These are phyloP conservation scores for Drosophila simulans DNA, from an alignment of 1,140 invertebrate genomes.

Conservation along the genomic window DNA sequence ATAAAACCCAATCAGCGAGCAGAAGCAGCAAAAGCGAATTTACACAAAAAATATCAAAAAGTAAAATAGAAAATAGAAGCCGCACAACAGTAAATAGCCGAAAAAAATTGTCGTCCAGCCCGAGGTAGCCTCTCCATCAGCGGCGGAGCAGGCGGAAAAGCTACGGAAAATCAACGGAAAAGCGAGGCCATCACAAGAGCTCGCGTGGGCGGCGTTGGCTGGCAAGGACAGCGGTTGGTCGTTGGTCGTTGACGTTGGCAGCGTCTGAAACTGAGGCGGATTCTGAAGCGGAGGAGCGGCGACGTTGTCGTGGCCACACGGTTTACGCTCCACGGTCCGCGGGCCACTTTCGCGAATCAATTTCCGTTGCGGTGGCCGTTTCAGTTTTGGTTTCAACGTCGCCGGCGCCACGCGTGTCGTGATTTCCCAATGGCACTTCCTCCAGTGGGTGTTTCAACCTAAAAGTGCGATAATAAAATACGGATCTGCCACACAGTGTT, in stretches of 20 bases:
- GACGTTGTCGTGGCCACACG: constrained; percentile 40
- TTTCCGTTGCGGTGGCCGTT: constrained; percentile 81
- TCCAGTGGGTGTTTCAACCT: constrained; percentile 22
- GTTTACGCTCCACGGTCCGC: constrained; percentile 1
- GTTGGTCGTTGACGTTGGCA: constrained; percentile 45
- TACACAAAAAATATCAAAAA: constrained; percentile 17
- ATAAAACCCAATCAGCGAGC: constrained; percentile 68
- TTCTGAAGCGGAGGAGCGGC: constrained; percentile 15
- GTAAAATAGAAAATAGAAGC: constrained; percentile 56
- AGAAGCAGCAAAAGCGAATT: constrained; percentile 7
- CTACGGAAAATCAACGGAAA: constrained; percentile 34
- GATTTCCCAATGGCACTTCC: constrained; percentile 75
- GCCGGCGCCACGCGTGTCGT: constrained; percentile 74
- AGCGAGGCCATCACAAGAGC: constrained; percentile 51
- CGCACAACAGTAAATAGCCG: constrained; percentile 64
- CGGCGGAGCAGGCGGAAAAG: constrained; percentile 10
- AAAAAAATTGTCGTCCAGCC: constrained; percentile 34
- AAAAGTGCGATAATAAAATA: constrained; percentile 37
- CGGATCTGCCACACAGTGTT: constrained; percentile 19
- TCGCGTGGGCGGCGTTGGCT: constrained; percentile 61
- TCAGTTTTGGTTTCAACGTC: constrained; percentile 81
- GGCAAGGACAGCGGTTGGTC: constrained; percentile 67
- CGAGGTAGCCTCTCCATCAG: constrained; percentile 31
- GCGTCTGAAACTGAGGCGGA: constrained; percentile 5
- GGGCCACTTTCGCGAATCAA: constrained; percentile 78